Evolutionary conservation across 2,113 vertebrate genomes (phyloP).

Genomic region (Anhinga rufa): DNA sequence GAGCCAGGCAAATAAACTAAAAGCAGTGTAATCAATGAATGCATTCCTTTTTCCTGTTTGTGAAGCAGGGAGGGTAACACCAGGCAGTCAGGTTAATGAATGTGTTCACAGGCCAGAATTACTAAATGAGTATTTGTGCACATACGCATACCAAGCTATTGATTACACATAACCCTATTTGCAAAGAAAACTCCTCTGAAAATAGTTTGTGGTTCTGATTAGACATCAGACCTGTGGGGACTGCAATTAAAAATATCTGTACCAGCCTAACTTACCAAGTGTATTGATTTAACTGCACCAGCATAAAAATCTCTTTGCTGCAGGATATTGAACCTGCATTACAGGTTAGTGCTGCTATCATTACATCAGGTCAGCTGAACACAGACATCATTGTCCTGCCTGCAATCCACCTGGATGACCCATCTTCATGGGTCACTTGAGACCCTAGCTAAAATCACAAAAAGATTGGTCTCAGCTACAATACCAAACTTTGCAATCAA

Average conservation of each 20-base stretch:
- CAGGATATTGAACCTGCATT: neutral
- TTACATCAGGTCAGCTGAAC: neutral
- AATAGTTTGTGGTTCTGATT: neutral
- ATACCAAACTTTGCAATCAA: neutral
- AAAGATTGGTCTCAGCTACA: neutral
- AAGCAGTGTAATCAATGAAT: conserved; percentile 23
- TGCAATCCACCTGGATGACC: neutral
- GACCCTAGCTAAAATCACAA: neutral
- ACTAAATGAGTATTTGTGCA: neutral
- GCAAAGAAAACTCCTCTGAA: neutral
- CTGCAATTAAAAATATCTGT: neutral
- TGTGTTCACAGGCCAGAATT: neutral
- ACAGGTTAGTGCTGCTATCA: neutral
- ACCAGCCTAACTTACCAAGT: neutral
- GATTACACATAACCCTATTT: conserved; percentile 17
- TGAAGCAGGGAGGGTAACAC: neutral
- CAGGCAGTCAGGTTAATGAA: conserved; percentile 22
- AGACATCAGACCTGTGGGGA: neutral
- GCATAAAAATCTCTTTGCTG: neutral
- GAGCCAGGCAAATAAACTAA: conserved; percentile 37
- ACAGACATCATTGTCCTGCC: neutral
- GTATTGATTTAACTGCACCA: neutral
- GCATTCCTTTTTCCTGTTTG: conserved; percentile 4
- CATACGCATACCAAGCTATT: neutral
- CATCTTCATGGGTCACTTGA: neutral